Percentiles rank a stretch among this genome's conserved stretches.
phyloP scores from a whole-genome alignment of 2,797 vertebrate genomes.

The Miichthys miiuy region DNA sequence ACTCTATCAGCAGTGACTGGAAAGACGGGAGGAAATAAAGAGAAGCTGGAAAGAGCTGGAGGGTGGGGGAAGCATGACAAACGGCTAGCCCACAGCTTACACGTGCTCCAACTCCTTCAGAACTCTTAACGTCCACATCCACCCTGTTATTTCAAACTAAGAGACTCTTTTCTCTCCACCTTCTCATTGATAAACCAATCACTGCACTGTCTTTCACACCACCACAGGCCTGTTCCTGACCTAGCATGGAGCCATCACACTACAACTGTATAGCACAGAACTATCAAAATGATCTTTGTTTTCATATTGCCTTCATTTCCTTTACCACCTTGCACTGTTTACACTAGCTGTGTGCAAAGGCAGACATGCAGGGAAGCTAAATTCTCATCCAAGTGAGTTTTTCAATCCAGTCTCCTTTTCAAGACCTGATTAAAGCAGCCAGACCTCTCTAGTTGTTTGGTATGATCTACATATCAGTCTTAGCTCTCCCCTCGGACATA shows the following conservation, averaged over 20 bases:
- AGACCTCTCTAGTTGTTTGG: conserved; percentile 52
- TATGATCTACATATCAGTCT: conserved; percentile 45
- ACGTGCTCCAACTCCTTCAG: conserved; percentile 3
- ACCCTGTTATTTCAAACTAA: conserved; percentile 28
- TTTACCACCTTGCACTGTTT: conserved; percentile 46
- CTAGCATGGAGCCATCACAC: conserved; percentile 21
- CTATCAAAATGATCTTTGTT: conserved; percentile 51
- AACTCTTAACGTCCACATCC: conserved; percentile 1
- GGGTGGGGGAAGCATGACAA: conserved; percentile 5
- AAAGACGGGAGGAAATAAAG: conserved; percentile 14
- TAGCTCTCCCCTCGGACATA: conserved; percentile 47
- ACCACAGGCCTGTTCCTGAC: conserved; percentile 1
- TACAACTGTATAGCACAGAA: conserved; percentile 1
- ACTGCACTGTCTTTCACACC: not conserved
- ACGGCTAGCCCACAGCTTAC: not conserved
- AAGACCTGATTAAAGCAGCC: conserved; percentile 34
- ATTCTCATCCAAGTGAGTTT: conserved; percentile 35
- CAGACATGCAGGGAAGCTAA: conserved; percentile 41
- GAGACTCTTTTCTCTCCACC: not conserved
- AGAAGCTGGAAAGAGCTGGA: not conserved
- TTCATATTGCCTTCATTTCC: conserved; percentile 55
- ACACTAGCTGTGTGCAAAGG: conserved; percentile 34
- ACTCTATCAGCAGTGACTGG: conserved; percentile 23
- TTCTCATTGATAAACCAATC: not conserved
- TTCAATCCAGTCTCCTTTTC: conserved; percentile 17